These are phyloP conservation scores for Xanthorhoe spadicearia DNA, from an alignment of 2,888 invertebrate genomes.

Conservation along the genomic window DNA sequence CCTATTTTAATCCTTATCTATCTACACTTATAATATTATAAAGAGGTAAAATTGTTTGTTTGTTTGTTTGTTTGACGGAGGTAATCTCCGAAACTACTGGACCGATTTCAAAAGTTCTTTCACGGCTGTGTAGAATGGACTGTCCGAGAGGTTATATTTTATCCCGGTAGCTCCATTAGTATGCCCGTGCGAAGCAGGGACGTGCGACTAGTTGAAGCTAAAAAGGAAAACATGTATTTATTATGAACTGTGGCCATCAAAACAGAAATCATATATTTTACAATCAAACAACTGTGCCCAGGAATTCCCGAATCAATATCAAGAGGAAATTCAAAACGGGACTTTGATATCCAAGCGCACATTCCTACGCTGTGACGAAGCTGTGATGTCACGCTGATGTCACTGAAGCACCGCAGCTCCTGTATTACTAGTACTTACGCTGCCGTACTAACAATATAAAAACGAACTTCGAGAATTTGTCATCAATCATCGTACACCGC, in stretches of 20 bases:
- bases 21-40: too few relatives aligned
- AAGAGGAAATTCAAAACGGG: neutral
- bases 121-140: too few relatives aligned
- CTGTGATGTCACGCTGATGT: constrained; percentile 1
- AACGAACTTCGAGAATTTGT: neutral
- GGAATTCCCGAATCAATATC: neutral
- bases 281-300: neutral
- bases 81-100: too few relatives aligned
- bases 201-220: too few relatives aligned
- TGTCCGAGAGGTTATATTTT: too few relatives aligned
- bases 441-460: constrained; percentile 1
- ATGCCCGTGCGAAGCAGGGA: too few relatives aligned
- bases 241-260: neutral
- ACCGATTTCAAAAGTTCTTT: too few relatives aligned
- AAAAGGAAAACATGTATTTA: too few relatives aligned
- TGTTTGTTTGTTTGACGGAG: too few relatives aligned
- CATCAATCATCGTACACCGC: neutral
- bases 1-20: too few relatives aligned
- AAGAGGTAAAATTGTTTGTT: too few relatives aligned
- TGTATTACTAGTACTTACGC: neutral
- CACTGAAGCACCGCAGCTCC: constrained; percentile 6
- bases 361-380: neutral
- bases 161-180: too few relatives aligned
- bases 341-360: neutral
- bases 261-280: neutral